Conservation (phyloP, 1,140 invertebrate species). For the Alviniconcha marisindica region DNA sequence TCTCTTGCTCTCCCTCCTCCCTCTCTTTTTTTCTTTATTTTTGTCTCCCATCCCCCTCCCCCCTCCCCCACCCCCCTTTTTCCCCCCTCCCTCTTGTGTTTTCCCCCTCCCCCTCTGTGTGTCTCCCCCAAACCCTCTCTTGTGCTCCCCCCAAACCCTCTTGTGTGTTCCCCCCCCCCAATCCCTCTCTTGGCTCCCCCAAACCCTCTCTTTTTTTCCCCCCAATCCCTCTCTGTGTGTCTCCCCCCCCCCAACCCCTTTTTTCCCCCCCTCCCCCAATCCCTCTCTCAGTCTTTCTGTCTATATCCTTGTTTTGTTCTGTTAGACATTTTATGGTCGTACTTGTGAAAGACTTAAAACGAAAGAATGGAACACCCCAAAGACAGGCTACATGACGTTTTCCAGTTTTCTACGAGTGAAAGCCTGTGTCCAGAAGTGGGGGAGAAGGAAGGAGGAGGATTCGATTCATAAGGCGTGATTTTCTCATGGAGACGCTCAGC, state of each 20-base stretch:
- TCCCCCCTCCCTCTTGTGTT: not conserved
- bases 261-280: constrained; percentile 3
- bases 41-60: not conserved
- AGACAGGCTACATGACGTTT: no score
- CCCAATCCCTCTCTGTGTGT: constrained; percentile 9
- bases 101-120: not conserved
- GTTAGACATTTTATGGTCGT: no score
- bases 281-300: constrained; percentile 34
- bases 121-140: not conserved
- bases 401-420: no score
- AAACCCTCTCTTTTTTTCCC: constrained; percentile 2
- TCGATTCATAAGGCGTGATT: no score
- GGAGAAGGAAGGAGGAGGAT: no score
- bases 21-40: not conserved
- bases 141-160: no score
- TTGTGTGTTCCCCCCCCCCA: no score
- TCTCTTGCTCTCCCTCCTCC: not conserved
- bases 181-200: not conserved
- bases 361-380: no score
- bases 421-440: no score
- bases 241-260: constrained; percentile 21
- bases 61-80: not conserved
- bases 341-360: no score
- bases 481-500: no score
- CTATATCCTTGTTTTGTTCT: no score